A percentile compares a stretch with the other conserved stretches of the same genome.
These are phyloP conservation scores for Potorous gilbertii DNA, from an alignment of 2,797 vertebrate genomes.

Conservation along the genomic window DNA sequence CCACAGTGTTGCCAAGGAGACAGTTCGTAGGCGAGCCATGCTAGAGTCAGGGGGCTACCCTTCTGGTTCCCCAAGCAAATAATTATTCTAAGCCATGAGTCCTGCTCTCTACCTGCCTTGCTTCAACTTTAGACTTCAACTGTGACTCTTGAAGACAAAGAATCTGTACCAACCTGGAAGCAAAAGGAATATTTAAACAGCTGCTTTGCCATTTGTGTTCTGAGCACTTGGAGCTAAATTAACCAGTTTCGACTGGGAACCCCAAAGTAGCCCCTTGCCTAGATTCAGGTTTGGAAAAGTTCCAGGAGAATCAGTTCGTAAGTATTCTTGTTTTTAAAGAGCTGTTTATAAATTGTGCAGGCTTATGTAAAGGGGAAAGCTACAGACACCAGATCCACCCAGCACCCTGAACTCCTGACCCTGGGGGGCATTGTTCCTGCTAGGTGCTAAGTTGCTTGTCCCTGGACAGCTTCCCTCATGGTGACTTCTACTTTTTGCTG, in stretches of 20 bases:
- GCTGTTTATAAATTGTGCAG: background rate
- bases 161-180: background rate
- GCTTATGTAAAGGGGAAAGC: background rate
- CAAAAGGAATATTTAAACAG: conserved; percentile 1
- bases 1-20: conserved; percentile 96
- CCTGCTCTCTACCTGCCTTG: conserved; percentile 9
- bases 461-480: background rate
- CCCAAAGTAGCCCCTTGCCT: conserved; percentile 12
- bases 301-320: background rate
- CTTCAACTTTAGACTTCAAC: background rate
- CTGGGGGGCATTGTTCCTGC: background rate
- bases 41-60: conserved; percentile 92
- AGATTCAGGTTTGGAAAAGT: background rate
- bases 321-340: background rate
- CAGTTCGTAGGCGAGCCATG: conserved; percentile 92
- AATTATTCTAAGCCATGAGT: conserved; percentile 57
- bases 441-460: background rate
- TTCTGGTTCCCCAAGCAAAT: conserved; percentile 91
- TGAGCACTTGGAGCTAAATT: conserved; percentile 27
- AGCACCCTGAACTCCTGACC: conserved; percentile 2
- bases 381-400: background rate
- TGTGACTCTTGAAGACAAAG: background rate
- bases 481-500: background rate
- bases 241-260: background rate
- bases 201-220: conserved; percentile 6